phyloP scores from a whole-genome alignment of 2,888 invertebrate genomes.

The Hypomecis punctinalis region DNA sequence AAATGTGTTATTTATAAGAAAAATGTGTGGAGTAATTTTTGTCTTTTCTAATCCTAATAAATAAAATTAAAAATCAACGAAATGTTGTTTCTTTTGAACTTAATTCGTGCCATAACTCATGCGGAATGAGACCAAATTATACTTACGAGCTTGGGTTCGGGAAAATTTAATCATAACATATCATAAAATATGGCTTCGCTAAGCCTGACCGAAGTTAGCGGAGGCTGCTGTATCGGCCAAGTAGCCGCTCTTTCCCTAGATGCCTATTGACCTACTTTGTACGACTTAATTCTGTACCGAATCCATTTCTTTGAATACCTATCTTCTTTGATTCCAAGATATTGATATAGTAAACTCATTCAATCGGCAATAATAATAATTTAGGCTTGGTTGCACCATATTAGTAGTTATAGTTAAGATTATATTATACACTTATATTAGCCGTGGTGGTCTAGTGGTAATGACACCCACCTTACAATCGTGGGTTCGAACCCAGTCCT shows the following conservation, averaged over 20 bases:
- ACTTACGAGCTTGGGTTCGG: conserved; percentile 10
- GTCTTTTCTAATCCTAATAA: conserved; percentile 41
- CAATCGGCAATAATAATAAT: too few relatives aligned
- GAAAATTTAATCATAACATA: conserved; percentile 39
- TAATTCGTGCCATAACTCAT: neutral
- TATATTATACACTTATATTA: too few relatives aligned
- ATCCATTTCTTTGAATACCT: too few relatives aligned
- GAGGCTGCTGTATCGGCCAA: conserved; percentile 51
- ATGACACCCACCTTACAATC: too few relatives aligned
- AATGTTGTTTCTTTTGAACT: conserved; percentile 13
- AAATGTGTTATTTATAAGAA: conserved; percentile 44
- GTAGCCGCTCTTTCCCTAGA: conserved; percentile 49
- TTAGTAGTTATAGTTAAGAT: too few relatives aligned
- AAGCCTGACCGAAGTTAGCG: conserved; percentile 46
- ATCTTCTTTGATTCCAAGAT: too few relatives aligned
- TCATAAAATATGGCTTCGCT: conserved; percentile 42
- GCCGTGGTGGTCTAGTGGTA: too few relatives aligned
- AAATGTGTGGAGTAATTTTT: conserved; percentile 45
- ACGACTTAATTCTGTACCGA: conserved; percentile 3
- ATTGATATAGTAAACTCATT: too few relatives aligned
- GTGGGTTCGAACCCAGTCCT: too few relatives aligned
- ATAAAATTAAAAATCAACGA: conserved; percentile 22
- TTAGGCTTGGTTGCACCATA: too few relatives aligned
- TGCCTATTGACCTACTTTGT: conserved; percentile 59
- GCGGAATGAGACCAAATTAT: conserved; percentile 22